Percentiles rank a stretch among this genome's conserved stretches.
phyloP scores from a whole-genome alignment of 1,140 invertebrate genomes.

The Charaxes varanes region DNA sequence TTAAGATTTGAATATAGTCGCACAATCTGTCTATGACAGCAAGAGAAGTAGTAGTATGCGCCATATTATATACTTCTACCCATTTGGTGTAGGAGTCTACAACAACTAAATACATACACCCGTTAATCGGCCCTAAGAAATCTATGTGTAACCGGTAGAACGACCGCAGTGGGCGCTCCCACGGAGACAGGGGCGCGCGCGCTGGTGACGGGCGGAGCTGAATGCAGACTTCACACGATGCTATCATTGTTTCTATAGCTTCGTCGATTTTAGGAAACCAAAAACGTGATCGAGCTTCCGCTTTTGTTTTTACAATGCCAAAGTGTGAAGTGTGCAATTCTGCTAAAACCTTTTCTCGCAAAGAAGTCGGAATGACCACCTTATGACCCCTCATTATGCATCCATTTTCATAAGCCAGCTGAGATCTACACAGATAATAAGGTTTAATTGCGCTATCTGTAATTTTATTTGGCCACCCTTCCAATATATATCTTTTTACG shows the following conservation, averaged over 20 bases:
- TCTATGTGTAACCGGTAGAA: no score
- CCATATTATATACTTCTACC: no score
- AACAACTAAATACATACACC: no score
- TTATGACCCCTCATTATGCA: slow-evolving; percentile 20
- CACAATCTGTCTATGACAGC: no score
- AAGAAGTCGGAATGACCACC: slow-evolving; percentile 12
- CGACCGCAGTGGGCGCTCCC: slow-evolving; percentile 21
- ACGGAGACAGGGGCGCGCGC: slow-evolving; percentile 11
- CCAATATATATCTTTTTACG: slow-evolving; percentile 10
- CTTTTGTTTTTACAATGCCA: slow-evolving; percentile 23
- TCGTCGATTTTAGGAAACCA: slow-evolving; percentile 30
- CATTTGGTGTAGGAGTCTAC: no score
- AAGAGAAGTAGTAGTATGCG: no score
- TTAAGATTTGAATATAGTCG: no score
- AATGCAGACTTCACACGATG: slow-evolving; percentile 15
- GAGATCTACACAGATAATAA: slow-evolving; percentile 14
- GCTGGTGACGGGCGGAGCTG: slow-evolving; percentile 18
- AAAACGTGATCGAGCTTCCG: slow-evolving; percentile 23
- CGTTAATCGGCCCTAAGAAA: no score
- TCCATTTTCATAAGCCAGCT: slow-evolving; percentile 18
- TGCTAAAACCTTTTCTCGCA: slow-evolving; percentile 2
- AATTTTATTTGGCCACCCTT: slow-evolving; percentile 20
- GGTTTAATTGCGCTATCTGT: slow-evolving; percentile 9
- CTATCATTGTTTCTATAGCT: slow-evolving; percentile 19
- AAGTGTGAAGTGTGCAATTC: slow-evolving; percentile 54